Percentiles rank a stretch among this genome's conserved stretches.
Conservation (phyloP, 2,888 invertebrate genomes). For the Neoaliturus tenellus region DNA sequence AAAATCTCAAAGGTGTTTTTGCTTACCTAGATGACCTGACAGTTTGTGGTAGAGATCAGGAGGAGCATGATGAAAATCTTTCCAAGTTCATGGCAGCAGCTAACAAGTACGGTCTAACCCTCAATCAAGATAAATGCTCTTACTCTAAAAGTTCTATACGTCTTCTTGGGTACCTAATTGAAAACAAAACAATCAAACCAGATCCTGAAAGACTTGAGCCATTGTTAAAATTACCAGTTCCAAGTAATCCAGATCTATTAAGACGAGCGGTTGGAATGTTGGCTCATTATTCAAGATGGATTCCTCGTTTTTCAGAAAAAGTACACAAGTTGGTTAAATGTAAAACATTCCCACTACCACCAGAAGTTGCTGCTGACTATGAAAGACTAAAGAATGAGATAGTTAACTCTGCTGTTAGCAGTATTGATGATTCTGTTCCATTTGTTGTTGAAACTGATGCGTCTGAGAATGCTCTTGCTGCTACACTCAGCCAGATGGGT, state of each 20-base stretch:
- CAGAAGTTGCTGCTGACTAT: background rate
- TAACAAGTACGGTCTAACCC: too few relatives aligned
- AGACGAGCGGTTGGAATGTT: constrained; percentile 47
- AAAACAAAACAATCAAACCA: too few relatives aligned
- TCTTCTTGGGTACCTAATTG: too few relatives aligned
- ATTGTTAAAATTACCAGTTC: too few relatives aligned
- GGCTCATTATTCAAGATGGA: constrained; percentile 19
- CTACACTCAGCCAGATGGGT: background rate
- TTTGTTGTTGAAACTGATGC: constrained; percentile 22
- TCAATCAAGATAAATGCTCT: too few relatives aligned
- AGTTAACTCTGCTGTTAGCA: background rate
- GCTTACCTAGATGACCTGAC: too few relatives aligned
- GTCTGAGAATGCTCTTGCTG: constrained; percentile 18
- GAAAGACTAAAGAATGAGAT: background rate
- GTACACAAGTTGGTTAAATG: background rate
- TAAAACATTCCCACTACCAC: constrained; percentile 10
- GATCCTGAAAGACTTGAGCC: too few relatives aligned
- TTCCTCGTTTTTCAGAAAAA: constrained; percentile 34
- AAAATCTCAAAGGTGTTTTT: too few relatives aligned
- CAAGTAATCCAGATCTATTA: background rate
- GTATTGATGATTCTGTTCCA: background rate
- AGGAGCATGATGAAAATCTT: too few relatives aligned
- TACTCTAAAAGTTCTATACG: too few relatives aligned
- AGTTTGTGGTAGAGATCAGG: too few relatives aligned
- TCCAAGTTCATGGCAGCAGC: too few relatives aligned